phyloP scores from a whole-genome alignment of 2,797 vertebrate species.

The Brachyrhaphis roseni region DNA sequence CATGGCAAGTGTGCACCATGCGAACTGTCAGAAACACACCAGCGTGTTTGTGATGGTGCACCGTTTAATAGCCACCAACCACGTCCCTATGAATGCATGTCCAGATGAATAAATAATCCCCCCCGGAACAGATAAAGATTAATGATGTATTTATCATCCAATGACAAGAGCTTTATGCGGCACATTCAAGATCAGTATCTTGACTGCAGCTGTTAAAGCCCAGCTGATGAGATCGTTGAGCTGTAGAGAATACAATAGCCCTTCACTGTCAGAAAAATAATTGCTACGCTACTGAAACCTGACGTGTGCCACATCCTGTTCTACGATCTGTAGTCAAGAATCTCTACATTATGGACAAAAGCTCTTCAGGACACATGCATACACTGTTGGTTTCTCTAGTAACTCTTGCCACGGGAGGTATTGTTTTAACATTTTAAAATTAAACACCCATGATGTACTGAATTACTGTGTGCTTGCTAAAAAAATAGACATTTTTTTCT shows the following conservation, averaged over 20 bases:
- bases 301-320: slow-evolving; percentile 9
- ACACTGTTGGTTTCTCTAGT: neutral
- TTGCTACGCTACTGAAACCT: slow-evolving; percentile 37
- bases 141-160: slow-evolving; percentile 67
- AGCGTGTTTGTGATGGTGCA: slow-evolving; percentile 43
- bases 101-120: slow-evolving; percentile 64
- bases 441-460: neutral
- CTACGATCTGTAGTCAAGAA: slow-evolving; percentile 6
- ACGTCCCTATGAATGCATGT: slow-evolving; percentile 47
- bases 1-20: slow-evolving; percentile 13
- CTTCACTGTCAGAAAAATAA: slow-evolving; percentile 48
- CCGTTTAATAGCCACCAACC: slow-evolving; percentile 63
- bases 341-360: slow-evolving; percentile 5
- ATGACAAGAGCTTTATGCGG: slow-evolving; percentile 50
- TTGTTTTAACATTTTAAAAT: neutral
- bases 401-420: neutral
- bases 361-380: neutral
- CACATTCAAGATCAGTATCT: slow-evolving; percentile 46
- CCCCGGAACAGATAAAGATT: slow-evolving; percentile 66
- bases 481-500: slow-evolving; percentile 1
- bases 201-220: slow-evolving; percentile 44
- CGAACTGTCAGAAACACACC: slow-evolving; percentile 25
- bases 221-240: slow-evolving; percentile 61
- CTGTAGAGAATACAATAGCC: slow-evolving; percentile 44
- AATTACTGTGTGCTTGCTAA: slow-evolving; percentile 3